Conservation (phyloP, 2,113 vertebrate species). For the Glaucomys volans region DNA sequence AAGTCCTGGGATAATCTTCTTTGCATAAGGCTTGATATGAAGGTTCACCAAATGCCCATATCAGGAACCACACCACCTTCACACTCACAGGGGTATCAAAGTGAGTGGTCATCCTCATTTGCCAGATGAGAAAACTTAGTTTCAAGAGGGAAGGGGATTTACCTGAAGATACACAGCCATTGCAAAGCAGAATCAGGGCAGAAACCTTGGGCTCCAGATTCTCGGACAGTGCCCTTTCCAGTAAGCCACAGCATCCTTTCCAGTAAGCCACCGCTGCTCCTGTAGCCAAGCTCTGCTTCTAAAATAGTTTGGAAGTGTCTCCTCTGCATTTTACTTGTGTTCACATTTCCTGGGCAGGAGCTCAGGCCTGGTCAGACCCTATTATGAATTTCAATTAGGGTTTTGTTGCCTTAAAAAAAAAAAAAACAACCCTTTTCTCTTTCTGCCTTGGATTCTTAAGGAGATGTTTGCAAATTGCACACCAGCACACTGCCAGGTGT, state of each 20-base stretch:
- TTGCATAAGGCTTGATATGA: neutral
- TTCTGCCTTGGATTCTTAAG: conserved; percentile 22
- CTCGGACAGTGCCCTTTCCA: neutral
- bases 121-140: neutral
- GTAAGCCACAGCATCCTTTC: neutral
- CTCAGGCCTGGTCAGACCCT: conserved; percentile 44
- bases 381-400: conserved; percentile 68
- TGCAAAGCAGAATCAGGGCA: neutral
- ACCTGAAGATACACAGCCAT: neutral
- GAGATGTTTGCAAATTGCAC: neutral
- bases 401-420: conserved; percentile 21
- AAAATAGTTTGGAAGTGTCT: neutral
- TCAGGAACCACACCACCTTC: neutral
- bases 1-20: neutral
- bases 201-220: neutral
- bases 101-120: neutral
- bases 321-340: neutral
- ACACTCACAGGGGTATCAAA: neutral
- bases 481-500: neutral
- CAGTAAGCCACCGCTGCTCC: neutral
- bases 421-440: neutral
- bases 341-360: conserved; percentile 46
- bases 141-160: neutral
- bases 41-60: neutral
- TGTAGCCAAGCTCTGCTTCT: neutral